phyloP scores from a whole-genome alignment of 2,797 vertebrate species.

The Microctenopoma lineatum region DNA sequence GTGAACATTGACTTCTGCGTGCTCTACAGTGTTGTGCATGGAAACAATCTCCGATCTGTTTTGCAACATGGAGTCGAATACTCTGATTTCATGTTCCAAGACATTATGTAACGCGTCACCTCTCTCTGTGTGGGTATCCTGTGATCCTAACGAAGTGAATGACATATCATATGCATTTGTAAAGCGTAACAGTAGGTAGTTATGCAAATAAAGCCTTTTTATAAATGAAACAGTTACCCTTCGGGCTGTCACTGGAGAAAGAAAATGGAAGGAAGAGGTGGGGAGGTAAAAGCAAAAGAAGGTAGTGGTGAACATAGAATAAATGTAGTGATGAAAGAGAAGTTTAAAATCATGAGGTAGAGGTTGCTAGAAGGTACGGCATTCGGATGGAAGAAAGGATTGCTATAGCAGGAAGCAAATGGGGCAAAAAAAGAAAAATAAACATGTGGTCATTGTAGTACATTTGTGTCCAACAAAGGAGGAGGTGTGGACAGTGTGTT shows the following conservation, averaged over 20 bases:
- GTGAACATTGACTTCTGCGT: neutral
- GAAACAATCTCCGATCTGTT: neutral
- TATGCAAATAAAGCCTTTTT: constrained; percentile 38
- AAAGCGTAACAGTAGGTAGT: constrained; percentile 38
- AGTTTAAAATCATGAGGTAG: too few relatives aligned
- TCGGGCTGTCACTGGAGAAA: constrained; percentile 9
- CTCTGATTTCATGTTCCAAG: constrained; percentile 4
- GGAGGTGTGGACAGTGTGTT: constrained; percentile 7
- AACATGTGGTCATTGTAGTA: constrained; percentile 6
- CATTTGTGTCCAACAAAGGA: constrained; percentile 25
- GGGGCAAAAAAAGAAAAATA: neutral
- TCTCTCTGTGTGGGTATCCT: constrained; percentile 5
- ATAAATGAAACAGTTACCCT: constrained; percentile 42
- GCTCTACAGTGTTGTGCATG: neutral
- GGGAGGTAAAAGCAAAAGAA: neutral
- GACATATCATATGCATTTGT: constrained; percentile 5
- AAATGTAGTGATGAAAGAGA: neutral
- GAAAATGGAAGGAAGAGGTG: neutral
- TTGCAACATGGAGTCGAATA: too few relatives aligned
- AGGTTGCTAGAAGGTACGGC: too few relatives aligned
- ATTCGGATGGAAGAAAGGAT: neutral
- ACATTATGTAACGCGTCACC: neutral
- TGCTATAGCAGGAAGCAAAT: too few relatives aligned
- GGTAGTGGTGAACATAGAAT: neutral
- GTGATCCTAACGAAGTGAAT: constrained; percentile 27